Evolutionary conservation across 1,140 invertebrate genomes (phyloP).

Genomic region (Amphibalanus amphitrite): DNA sequence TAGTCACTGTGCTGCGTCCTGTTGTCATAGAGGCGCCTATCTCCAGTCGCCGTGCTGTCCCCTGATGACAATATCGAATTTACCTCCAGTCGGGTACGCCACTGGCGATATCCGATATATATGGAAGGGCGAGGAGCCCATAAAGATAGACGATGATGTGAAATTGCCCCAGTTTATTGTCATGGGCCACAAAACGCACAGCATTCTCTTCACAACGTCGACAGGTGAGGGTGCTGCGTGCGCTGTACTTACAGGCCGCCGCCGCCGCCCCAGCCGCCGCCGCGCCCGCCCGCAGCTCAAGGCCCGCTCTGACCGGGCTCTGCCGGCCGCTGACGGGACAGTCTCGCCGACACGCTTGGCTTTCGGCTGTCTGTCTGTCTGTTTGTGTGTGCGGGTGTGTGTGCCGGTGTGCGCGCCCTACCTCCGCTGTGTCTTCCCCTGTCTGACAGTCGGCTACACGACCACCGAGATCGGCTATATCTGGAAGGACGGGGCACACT

Average conservation of each 20-base stretch:
- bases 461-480: not conserved
- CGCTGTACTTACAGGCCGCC: not conserved
- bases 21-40: too few species aligned
- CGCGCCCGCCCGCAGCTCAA: not conserved
- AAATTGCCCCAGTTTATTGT: conserved; percentile 24
- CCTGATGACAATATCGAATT: too few species aligned
- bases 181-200: not conserved
- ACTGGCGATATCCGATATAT: conserved; percentile 94
- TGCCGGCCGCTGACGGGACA: not conserved
- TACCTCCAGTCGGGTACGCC: conserved; percentile 81
- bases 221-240: not conserved
- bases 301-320: not conserved
- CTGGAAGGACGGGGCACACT: conserved; percentile 48
- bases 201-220: not conserved
- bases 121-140: conserved; percentile 42
- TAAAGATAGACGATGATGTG: conserved; percentile 29
- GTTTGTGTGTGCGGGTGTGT: too few species aligned
- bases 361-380: not conserved
- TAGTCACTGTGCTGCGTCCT: too few species aligned
- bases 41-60: too few species aligned
- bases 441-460: not conserved
- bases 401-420: not conserved
- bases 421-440: not conserved
- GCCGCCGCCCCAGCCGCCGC: too few species aligned
- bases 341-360: not conserved